Conservation (phyloP, 1,140 invertebrate species). For the Drosophila repleta region DNA sequence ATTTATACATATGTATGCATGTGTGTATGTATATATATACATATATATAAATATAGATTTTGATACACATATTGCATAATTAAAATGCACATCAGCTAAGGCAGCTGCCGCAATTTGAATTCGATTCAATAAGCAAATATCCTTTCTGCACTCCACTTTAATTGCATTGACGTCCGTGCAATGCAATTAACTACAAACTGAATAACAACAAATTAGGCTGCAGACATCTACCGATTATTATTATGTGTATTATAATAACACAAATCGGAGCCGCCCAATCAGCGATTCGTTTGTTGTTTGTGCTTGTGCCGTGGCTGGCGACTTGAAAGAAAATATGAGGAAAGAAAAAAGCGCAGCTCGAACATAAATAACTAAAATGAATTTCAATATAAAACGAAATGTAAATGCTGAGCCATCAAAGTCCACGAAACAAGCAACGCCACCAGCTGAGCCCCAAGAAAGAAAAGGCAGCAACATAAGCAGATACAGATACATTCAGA, state of each 20-base stretch:
- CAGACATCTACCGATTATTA: slow-evolving; percentile 19
- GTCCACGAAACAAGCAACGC: slow-evolving; percentile 24
- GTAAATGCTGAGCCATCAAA: slow-evolving; percentile 79
- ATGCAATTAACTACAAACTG: slow-evolving; percentile 26
- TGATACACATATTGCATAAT: slow-evolving; percentile 27
- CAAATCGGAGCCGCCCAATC: slow-evolving; percentile 64
- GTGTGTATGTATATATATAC: background rate
- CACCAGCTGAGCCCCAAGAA: slow-evolving; percentile 36
- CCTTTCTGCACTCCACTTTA: slow-evolving; percentile 24
- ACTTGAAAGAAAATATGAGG: slow-evolving; percentile 14
- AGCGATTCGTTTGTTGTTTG: slow-evolving; percentile 51
- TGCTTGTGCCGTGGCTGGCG: background rate
- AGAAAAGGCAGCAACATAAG: slow-evolving; percentile 23
- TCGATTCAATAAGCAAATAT: slow-evolving; percentile 31
- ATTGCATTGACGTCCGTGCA: slow-evolving; percentile 6
- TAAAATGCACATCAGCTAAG: slow-evolving; percentile 24
- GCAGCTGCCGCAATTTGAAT: slow-evolving; percentile 7
- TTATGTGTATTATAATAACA: slow-evolving; percentile 17
- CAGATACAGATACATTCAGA: slow-evolving; percentile 14
- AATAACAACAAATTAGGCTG: slow-evolving; percentile 31
- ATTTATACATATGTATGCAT: background rate
- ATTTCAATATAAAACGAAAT: slow-evolving; percentile 64
- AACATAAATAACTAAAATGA: slow-evolving; percentile 70
- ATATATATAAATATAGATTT: background rate
- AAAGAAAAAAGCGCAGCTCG: slow-evolving; percentile 63